Conservation (phyloP, 2,888 invertebrate genomes). For the Cheilosia vernalis region DNA sequence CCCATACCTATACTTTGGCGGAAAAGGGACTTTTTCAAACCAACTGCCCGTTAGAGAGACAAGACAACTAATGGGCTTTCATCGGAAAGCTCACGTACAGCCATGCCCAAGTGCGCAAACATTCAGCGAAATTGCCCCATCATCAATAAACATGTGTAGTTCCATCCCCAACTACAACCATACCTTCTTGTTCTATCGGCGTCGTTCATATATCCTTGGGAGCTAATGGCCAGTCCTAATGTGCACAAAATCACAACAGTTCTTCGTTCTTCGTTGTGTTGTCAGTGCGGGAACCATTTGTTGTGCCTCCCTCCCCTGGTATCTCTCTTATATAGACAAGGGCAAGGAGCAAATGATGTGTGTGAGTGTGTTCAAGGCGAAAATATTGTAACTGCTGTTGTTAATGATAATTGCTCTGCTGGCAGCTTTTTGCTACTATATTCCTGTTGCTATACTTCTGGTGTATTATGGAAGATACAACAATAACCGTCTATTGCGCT, state of each 20-base stretch:
- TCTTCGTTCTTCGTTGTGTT: conserved; percentile 62
- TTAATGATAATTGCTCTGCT: conserved; percentile 78
- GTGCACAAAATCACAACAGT: conserved; percentile 73
- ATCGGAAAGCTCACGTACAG: conserved; percentile 60
- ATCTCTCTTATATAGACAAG: conserved; percentile 13
- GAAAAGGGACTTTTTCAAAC: conserved; percentile 45
- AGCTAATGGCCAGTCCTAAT: conserved; percentile 74
- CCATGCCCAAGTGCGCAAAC: conserved; percentile 55
- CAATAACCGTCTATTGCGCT: conserved; percentile 62
- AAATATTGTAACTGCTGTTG: conserved; percentile 77
- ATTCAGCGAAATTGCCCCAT: conserved; percentile 69
- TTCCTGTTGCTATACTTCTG: conserved; percentile 44
- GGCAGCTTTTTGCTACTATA: conserved; percentile 63
- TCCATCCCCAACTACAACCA: conserved; percentile 19
- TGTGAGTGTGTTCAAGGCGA: conserved; percentile 65
- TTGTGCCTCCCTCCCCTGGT: conserved; percentile 9
- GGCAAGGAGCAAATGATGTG: conserved; percentile 44
- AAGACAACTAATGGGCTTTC: conserved; percentile 49
- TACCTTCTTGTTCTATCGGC: conserved; percentile 1
- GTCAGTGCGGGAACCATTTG: conserved; percentile 62
- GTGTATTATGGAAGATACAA: conserved; percentile 2
- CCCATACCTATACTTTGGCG: too few relatives aligned
- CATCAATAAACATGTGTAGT: conserved; percentile 70
- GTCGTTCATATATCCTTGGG: conserved; percentile 52
- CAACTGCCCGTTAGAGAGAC: conserved; percentile 33